A percentile compares a stretch with the other conserved stretches of the same genome.
Conservation (phyloP, 2,113 vertebrate species). For the Meriones unguiculatus region DNA sequence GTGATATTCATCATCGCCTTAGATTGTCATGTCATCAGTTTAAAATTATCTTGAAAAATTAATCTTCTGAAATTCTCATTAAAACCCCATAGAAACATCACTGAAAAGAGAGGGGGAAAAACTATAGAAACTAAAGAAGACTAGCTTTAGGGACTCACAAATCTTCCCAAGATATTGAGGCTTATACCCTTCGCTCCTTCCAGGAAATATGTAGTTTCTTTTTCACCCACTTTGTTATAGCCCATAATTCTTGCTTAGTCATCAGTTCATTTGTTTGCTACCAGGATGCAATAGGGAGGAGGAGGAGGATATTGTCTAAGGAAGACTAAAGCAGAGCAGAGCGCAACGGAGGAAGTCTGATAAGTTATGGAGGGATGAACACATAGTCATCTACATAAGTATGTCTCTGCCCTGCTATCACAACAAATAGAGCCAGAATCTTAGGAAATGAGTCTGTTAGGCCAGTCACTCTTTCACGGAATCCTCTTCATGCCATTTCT, state of each 20-base stretch:
- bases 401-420: neutral
- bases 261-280: neutral
- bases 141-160: neutral
- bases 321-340: neutral
- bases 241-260: neutral
- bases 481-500: neutral
- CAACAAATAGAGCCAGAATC: neutral
- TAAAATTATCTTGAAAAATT: slow-evolving; percentile 22
- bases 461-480: neutral
- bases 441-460: neutral
- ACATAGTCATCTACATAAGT: neutral
- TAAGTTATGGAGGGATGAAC: too few relatives aligned
- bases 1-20: neutral
- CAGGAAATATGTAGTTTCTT: neutral
- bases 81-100: neutral
- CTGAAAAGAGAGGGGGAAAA: neutral
- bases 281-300: neutral
- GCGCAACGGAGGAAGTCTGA: neutral
- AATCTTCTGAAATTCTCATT: neutral
- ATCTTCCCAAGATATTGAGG: neutral
- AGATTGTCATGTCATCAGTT: neutral
- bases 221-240: neutral
- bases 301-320: neutral
- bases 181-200: neutral
- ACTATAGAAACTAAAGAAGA: neutral